These are phyloP conservation scores for Nesogale talazaci DNA, from an alignment of 2,113 vertebrate species.

Conservation along the genomic window DNA sequence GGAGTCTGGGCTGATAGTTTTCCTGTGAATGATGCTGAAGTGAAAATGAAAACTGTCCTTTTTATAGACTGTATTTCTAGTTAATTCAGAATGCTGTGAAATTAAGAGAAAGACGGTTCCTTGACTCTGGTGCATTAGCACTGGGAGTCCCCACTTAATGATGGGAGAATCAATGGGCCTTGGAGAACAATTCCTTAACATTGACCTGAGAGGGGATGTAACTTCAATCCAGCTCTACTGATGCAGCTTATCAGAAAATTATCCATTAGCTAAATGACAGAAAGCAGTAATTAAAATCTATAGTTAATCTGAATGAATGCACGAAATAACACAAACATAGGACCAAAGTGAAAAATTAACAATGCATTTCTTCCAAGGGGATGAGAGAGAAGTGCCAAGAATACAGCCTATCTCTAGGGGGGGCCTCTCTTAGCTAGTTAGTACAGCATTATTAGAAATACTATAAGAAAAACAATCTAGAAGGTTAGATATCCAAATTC, in stretches of 20 bases:
- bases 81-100: conserved; percentile 67
- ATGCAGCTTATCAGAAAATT: conserved; percentile 57
- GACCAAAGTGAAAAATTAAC: conserved; percentile 56
- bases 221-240: conserved; percentile 4
- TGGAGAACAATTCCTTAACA: conserved; percentile 13
- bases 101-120: conserved; percentile 59
- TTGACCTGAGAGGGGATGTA: background rate
- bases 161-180: conserved; percentile 30
- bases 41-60: conserved; percentile 34
- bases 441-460: background rate
- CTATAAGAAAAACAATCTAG: background rate
- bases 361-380: conserved; percentile 1
- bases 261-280: conserved; percentile 54
- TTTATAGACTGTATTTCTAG: conserved; percentile 44
- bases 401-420: background rate
- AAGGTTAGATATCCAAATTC: background rate
- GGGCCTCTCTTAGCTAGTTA: background rate
- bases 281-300: conserved; percentile 65
- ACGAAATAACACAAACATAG: conserved; percentile 15
- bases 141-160: conserved; percentile 28
- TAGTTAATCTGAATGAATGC: conserved; percentile 57
- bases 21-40: conserved; percentile 48
- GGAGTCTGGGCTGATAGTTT: conserved; percentile 56
- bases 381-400: background rate
- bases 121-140: conserved; percentile 47